Percentiles rank a stretch among this genome's conserved stretches.
Conservation (phyloP, 2,797 vertebrate species). For the Bucorvus abyssinicus region DNA sequence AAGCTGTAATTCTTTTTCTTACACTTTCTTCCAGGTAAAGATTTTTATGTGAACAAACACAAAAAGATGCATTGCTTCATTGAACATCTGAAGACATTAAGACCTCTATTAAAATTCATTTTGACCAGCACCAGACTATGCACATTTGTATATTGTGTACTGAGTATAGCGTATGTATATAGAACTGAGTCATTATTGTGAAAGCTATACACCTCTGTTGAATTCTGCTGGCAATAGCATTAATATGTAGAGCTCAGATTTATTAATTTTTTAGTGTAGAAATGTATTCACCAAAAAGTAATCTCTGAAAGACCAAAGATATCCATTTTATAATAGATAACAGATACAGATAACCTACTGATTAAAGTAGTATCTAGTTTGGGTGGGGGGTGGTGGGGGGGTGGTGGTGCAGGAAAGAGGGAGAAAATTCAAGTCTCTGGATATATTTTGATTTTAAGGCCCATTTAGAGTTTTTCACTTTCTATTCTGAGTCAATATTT, state of each 20-base stretch:
- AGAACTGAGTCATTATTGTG: not conserved
- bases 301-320: not conserved
- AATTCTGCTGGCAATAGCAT: not conserved
- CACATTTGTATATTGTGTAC: too few species aligned
- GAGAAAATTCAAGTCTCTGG: not conserved
- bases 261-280: not conserved
- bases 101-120: not conserved
- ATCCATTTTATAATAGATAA: not conserved
- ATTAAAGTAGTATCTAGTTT: too few species aligned
- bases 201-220: not conserved
- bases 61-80: not conserved
- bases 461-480: not conserved
- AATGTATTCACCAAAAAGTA: not conserved
- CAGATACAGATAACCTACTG: not conserved
- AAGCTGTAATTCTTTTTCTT: not conserved
- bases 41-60: not conserved
- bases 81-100: not conserved
- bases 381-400: too few species aligned
- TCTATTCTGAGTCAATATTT: not conserved
- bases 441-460: not conserved
- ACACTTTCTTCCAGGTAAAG: not conserved
- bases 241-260: not conserved
- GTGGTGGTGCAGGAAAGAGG: too few species aligned
- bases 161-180: too few species aligned
- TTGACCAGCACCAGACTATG: not conserved